Conservation (phyloP, 2,888 invertebrate species). For the Prenolepis imparis region DNA sequence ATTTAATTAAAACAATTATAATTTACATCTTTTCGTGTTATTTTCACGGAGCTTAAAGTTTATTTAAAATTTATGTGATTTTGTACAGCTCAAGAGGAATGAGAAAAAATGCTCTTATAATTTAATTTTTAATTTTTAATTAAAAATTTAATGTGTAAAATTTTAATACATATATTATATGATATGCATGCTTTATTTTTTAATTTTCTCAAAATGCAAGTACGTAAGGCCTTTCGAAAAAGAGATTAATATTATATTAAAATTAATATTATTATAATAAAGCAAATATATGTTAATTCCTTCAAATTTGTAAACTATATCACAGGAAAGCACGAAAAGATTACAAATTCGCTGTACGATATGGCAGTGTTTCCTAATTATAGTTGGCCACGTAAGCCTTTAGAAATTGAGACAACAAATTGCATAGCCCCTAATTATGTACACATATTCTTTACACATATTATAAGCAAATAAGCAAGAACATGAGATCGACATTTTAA, state of each 20-base stretch:
- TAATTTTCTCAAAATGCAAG: not conserved
- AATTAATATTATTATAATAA: slow-evolving; percentile 38
- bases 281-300: slow-evolving; percentile 15
- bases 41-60: slow-evolving; percentile 4
- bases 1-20: not conserved
- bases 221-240: not conserved
- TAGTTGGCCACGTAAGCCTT: slow-evolving; percentile 25
- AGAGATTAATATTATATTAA: not conserved
- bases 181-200: not conserved
- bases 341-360: slow-evolving; percentile 51
- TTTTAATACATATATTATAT: not conserved
- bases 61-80: slow-evolving; percentile 4
- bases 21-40: slow-evolving; percentile 7
- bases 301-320: slow-evolving; percentile 18
- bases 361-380: slow-evolving; percentile 46
- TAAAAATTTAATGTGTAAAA: slow-evolving; percentile 9
- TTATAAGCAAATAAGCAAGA: slow-evolving; percentile 18
- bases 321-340: slow-evolving; percentile 42
- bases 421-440: slow-evolving; percentile 11
- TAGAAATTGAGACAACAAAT: slow-evolving; percentile 5
- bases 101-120: slow-evolving; percentile 3
- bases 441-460: not conserved
- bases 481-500: slow-evolving; percentile 12
- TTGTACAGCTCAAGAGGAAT: slow-evolving; percentile 29
- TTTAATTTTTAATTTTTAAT: not conserved